Evolutionary conservation across 2,888 invertebrate species (phyloP), one percentile per base, ranked within the genome.

Genomic region (Agonum fuliginosum): DNA sequence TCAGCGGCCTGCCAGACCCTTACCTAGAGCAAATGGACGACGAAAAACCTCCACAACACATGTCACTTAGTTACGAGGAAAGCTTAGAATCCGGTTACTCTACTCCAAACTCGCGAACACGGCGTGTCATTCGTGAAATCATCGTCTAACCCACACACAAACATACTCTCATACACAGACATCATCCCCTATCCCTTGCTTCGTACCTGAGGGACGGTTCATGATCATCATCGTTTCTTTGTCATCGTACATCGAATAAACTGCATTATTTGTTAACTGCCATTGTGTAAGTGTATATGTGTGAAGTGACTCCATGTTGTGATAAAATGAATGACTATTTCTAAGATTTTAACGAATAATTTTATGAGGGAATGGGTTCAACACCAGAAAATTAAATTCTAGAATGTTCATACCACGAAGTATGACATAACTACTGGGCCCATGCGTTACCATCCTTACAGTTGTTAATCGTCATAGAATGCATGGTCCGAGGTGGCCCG

Each of bases 21-120:
- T 96, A 95, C 88, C 91, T 94, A 90, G 95, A 93, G 84, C 92
- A 91, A 84, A 90, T 93, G 88, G 91, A 90, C 86, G 96, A 96
- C 83, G 93, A 94, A 84, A 95, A 96, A 87, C 94, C 95, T 30
- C 93, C 95, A 78, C 93, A 93, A 84, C 95, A 95, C 87, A 92
- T 95, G 87, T 95, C 95, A 78, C 91, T 96, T 82, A 94, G 95
- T 86, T 97, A 97, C 88, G 97, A 97, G 88, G 97, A 97, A 89
- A 96, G 95, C 83, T 91, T 96, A 71, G 97, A 97, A 88, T 96
- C 96, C 80, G 97, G 97, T 73, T 97, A 97, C 88, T 97, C 97
- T 80, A 97, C 97, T 82, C 97, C 97, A 80, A 97, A 97, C 89
- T 96, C 96, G 83, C 92, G 97, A 86, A 95, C 95, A 84, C 92